A percentile compares a stretch with the other conserved stretches of the same genome.
phyloP scores from a whole-genome alignment of 2,113 vertebrate species.

The Planiliza haematocheilus region DNA sequence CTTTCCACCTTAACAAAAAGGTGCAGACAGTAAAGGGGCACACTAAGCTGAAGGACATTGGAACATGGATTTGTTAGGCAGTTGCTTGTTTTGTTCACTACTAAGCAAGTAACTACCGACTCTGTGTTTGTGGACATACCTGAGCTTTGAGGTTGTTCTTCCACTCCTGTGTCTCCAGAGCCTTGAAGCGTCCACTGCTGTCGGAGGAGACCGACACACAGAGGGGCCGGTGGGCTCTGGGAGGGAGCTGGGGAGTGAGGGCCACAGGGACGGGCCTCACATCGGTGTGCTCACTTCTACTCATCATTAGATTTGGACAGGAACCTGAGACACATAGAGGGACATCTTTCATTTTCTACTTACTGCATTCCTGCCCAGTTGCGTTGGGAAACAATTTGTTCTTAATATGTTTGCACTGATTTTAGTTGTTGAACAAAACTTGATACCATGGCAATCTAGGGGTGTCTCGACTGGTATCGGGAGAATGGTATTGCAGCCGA shows the following conservation, averaged over 20 bases:
- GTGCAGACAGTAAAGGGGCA: no score
- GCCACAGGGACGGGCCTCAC: constrained; percentile 67
- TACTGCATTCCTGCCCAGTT: no score
- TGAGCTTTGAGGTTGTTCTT: constrained; percentile 84
- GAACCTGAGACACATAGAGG: constrained; percentile 72
- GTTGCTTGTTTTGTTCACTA: neutral
- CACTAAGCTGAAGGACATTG: no score
- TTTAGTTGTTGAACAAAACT: no score
- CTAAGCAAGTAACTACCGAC: neutral
- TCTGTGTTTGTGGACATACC: constrained; percentile 53
- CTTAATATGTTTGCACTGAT: no score
- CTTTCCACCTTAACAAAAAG: no score
- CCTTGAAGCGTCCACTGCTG: constrained; percentile 80
- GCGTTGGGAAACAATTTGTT: no score
- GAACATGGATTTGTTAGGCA: no score
- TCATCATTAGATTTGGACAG: constrained; percentile 84
- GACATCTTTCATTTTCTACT: no score
- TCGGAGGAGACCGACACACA: constrained; percentile 80
- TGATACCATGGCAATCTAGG: no score
- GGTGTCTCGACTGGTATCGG: no score
- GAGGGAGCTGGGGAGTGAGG: constrained; percentile 71
- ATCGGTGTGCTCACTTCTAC: constrained; percentile 75
- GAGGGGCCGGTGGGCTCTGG: constrained; percentile 75
- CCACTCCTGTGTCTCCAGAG: constrained; percentile 80
- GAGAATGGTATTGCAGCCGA: no score